Base-by-base conservation (phyloP, 2,113 vertebrate genomes). In the Ptilonorhynchus violaceus region DNA sequence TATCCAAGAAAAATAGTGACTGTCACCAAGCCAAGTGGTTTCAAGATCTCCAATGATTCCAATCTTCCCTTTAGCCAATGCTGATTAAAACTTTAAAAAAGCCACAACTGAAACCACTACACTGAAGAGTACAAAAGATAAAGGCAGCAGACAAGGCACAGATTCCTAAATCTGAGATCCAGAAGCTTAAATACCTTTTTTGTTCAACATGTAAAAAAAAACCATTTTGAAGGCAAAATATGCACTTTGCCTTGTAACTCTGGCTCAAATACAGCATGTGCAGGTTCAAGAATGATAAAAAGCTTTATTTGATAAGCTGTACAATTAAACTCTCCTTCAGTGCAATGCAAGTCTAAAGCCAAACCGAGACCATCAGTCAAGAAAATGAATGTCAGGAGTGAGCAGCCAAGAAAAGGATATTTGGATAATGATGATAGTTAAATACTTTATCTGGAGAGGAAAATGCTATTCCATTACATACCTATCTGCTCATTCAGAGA, bases 1-100 rank as follows among this genome's bases (percentile, higher is more conserved):
- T 55, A 42, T 70, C 67, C 93, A 97, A 95, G 55, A 77, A 52
- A 92, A 95, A 95, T 0, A 93, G 79, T 66, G 59, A 86, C 55
- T 74, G 82, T 88, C 82, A 92, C 64, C 44, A 92, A 77, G 79
- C 22, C 68, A 87, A 88, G 28, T 15, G 11, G 14, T 90, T 94
- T 86, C 64, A 93, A 88, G 52, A 49, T 91, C 33, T 77, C 72
- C 50, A 69, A 1, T 37, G 4, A 90, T 88, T 94, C 79, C 84
- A 83, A 88, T 58, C 55, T 80, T 88, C 47, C 31, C 68, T 89
- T 92, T 41, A 72, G 73, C 16, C 68, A 81, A 13, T 17, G 21
- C 18, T 63, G 31, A 92, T 39, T 35, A 59, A 94, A 93, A 86
- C 19, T 42, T 55, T 9, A 39, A 23, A 52, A 85, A 35, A 0